Percentiles rank a stretch among this genome's conserved stretches.
These are phyloP conservation scores for Trididemnum nubilum DNA, from an alignment of 23 tunicate species.

Conservation along the genomic window DNA sequence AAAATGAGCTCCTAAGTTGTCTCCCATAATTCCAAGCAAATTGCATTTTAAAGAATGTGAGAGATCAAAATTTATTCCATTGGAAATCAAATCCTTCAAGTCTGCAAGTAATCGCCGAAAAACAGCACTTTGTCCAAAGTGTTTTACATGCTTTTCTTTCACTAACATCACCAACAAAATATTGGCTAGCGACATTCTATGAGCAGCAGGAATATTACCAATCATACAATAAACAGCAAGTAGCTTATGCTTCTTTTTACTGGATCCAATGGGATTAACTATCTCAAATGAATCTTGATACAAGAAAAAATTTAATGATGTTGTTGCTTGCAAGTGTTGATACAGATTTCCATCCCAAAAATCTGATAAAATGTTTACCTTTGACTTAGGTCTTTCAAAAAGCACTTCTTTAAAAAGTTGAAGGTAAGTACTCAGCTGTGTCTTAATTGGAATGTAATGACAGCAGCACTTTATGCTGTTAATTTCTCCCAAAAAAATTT, in stretches of 20 bases:
- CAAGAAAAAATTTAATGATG: slow-evolving; percentile 5
- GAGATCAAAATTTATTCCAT: slow-evolving; percentile 50
- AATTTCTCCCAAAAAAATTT: not conserved
- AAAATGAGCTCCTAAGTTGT: slow-evolving; percentile 36
- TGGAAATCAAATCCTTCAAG: slow-evolving; percentile 20
- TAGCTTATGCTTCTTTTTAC: slow-evolving; percentile 34
- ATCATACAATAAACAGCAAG: slow-evolving; percentile 42
- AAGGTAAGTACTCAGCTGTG: not conserved
- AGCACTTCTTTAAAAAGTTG: not conserved
- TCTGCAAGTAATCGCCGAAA: slow-evolving; percentile 38
- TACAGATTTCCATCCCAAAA: not conserved
- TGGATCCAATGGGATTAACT: slow-evolving; percentile 30
- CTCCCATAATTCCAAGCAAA: slow-evolving; percentile 32
- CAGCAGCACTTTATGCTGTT: not conserved
- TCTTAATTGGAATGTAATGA: not conserved
- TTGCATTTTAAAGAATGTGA: not conserved
- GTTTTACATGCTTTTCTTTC: slow-evolving; percentile 15
- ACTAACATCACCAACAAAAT: slow-evolving; percentile 36
- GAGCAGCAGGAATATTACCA: slow-evolving; percentile 23
- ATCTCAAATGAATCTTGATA: slow-evolving; percentile 52
- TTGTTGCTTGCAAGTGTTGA: not conserved
- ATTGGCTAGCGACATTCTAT: slow-evolving; percentile 12
- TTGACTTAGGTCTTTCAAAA: not conserved
- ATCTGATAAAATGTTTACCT: not conserved
- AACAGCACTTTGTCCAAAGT: not conserved